These are phyloP conservation scores for Amazonetta brasiliensis DNA, from an alignment of 2,797 vertebrate genomes.

Conservation along the genomic window DNA sequence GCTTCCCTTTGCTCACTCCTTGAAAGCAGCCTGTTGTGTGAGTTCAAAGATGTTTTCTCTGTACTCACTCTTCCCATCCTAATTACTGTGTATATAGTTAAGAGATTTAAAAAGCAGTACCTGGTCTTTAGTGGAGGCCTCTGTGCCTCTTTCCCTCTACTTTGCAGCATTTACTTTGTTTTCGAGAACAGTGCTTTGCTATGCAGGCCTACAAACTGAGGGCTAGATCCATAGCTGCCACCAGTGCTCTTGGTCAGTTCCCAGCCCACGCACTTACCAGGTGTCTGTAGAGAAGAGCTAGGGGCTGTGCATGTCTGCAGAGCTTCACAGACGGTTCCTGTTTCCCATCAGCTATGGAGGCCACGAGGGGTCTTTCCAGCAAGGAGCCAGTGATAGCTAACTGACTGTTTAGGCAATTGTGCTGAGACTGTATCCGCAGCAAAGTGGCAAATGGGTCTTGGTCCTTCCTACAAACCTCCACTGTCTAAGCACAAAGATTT, in stretches of 20 bases:
- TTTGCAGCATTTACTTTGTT: not conserved
- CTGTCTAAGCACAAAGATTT: not conserved
- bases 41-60: not conserved
- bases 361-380: not conserved
- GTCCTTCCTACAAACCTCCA: not conserved
- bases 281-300: not conserved
- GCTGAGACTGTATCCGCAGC: not conserved
- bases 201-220: not conserved
- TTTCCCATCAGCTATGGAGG: not conserved
- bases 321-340: not conserved
- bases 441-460: not conserved
- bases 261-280: accelerated
- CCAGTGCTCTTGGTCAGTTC: not conserved
- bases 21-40: not conserved
- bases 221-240: not conserved
- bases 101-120: not conserved
- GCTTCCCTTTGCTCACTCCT: not conserved
- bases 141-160: not conserved
- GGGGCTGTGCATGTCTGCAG: not conserved
- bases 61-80: not conserved
- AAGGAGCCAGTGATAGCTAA: not conserved
- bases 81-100: not conserved
- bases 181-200: not conserved
- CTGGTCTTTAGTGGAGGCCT: not conserved
- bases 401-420: not conserved